Base-by-base conservation (phyloP, 2,797 vertebrate genomes). In the Sebastes jordani region DNA sequence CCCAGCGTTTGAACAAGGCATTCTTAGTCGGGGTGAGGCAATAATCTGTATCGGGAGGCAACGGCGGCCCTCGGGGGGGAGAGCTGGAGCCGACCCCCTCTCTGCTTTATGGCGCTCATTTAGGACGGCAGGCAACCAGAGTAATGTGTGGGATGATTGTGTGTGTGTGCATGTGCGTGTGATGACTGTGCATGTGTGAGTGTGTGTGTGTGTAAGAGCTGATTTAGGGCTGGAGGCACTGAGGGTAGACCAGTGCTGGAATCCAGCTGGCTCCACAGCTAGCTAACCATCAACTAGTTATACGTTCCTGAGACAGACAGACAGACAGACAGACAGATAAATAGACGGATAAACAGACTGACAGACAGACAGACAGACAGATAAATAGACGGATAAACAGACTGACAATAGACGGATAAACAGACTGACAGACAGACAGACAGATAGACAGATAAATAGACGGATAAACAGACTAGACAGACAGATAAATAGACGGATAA, bases 221-320 rank as follows among this genome's bases (percentile, higher is more conserved):
- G 80, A 89, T 92, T 93, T 90, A 89, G 38, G 46, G 74, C 74
- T 75, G 25, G 77, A 88, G 73, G 84, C 76, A 70, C 77, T 86
- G 71, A 86, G 74, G 52, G 52, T 60, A 71, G 81, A 60, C 58
- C 62, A 78, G 88, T 75, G 69, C 71, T 69, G 86, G 84, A 89
- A 85, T 86, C 85, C 85, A 84, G 80, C 82, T 86, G 92, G 89
- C 91, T 91, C 92, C 93, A 88, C 54, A 29, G 71, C 46, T 71
- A 85, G 91, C 88, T 92, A 91, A 93, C 81, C 88, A 92, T 93
- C 90, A 88, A 93, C 91, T 68, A 83, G 63, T 77, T 78, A 89
- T 74, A 64, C 84, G 85, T 27, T 54, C 18, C n/a, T 30, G 65
- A 82, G 74, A 86, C 52, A 79, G 71, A 59, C 70, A 72, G 70